Evolutionary conservation across 2,113 vertebrate genomes (phyloP).

Genomic region (Lophura nycthemera): DNA sequence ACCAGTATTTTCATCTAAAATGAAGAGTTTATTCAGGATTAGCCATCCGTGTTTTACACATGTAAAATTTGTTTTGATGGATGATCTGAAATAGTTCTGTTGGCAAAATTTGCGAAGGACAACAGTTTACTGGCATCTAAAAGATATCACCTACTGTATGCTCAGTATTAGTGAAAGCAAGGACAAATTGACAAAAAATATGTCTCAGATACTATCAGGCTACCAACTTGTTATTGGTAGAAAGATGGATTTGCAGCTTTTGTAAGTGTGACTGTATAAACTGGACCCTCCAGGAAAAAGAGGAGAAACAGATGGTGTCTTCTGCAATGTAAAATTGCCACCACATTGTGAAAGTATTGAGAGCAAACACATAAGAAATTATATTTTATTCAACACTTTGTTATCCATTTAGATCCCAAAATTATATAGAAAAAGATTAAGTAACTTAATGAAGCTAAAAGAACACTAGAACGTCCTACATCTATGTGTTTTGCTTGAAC

Average conservation of each 20-base stretch:
- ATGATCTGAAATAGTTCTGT: not conserved
- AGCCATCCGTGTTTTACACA: not conserved
- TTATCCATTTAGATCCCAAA: not conserved
- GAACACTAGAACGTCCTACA: not conserved
- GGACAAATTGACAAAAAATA: not conserved
- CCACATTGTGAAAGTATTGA: constrained; percentile 6
- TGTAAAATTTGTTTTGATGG: not conserved
- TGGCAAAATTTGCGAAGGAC: not conserved
- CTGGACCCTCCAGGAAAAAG: constrained; percentile 26
- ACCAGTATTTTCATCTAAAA: not conserved
- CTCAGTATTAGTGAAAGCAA: constrained; percentile 17
- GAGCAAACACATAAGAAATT: not conserved
- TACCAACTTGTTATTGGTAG: constrained; percentile 3
- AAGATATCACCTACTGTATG: not conserved
- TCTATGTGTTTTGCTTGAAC: not conserved
- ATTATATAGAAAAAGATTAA: not conserved
- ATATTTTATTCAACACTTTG: not conserved
- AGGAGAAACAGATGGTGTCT: constrained; percentile 45
- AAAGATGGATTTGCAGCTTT: constrained; percentile 39
- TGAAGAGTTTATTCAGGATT: not conserved
- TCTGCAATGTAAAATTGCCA: constrained; percentile 36
- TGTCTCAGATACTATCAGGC: not conserved
- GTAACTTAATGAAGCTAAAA: not conserved
- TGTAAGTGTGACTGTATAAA: constrained; percentile 15
- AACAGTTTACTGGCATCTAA: not conserved